phyloP scores from a whole-genome alignment of 2,113 vertebrate genomes.

The Nansenia antarctica region DNA sequence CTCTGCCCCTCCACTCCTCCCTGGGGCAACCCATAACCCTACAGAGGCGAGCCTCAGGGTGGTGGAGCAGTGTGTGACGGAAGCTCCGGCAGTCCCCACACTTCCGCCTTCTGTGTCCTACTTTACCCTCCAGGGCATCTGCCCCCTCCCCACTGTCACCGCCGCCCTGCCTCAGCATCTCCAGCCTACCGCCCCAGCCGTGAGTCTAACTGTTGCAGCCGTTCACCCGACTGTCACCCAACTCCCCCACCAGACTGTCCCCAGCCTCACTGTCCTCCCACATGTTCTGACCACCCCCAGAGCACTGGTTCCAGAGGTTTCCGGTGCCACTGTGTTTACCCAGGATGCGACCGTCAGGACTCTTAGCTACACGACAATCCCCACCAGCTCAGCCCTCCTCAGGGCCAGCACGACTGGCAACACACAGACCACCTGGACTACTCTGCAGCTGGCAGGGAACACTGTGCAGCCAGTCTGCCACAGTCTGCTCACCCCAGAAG shows the following conservation, averaged over 20 bases:
- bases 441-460: constrained; percentile 91
- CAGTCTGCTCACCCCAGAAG: constrained; percentile 63
- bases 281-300: constrained; percentile 35
- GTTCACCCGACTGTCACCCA: constrained; percentile 44
- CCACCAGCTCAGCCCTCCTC: constrained; percentile 59
- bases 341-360: constrained; percentile 44
- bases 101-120: constrained; percentile 73
- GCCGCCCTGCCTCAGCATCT: constrained; percentile 56
- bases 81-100: constrained; percentile 49
- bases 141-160: constrained; percentile 61
- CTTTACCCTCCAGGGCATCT: constrained; percentile 70
- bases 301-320: constrained; percentile 29
- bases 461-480: constrained; percentile 93
- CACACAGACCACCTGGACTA: constrained; percentile 97
- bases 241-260: constrained; percentile 13
- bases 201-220: constrained; percentile 45
- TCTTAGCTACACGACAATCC: constrained; percentile 59
- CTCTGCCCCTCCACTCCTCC: constrained; percentile 71
- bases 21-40: constrained; percentile 70
- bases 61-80: constrained; percentile 71
- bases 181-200: constrained; percentile 50
- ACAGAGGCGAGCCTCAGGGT: constrained; percentile 73
- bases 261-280: constrained; percentile 32
- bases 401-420: constrained; percentile 74
- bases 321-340: constrained; percentile 31